Base-by-base conservation (phyloP, 2,797 vertebrate genomes). In the Eulemur mongoz region DNA sequence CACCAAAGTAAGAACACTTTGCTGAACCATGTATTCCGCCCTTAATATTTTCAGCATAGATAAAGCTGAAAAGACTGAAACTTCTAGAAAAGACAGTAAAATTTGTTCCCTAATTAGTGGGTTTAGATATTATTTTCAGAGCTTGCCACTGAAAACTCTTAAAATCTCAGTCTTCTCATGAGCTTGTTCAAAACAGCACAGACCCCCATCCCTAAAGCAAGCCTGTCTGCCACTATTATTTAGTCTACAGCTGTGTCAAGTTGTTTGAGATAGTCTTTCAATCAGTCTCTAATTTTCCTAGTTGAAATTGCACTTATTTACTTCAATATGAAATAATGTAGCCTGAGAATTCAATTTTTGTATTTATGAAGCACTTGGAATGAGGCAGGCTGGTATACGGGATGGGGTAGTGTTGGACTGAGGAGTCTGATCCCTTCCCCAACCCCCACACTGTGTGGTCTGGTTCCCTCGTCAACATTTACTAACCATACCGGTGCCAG, bases 81-180 rank as follows among this genome's bases (percentile, higher is more conserved):
- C 5, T 85, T 63, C 83, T 50, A 54, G 63, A 89, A 65, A 86
- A 72, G 13, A 20, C 2, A n/a, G 48, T 75, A 48, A 57, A 20
- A 54, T 65, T 7, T 75, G 7, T 8, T 82, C 52, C 35, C 0
- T n/a, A 4, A 20, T 70, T 70, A 54, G 52, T 67, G 14, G 18
- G 25, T 30, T 59, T 83, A 73, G 27, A 65, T 61, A 52, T n/a
- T 61, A 30, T 87, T 90, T 61, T 84, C 22, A 32, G 30, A 70
- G 67, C 12, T 75, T 89, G 18, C 70, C 22, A 45, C 11, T 89
- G 45, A 48, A 50, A 89, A 83, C 8, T 89, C 15, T 91, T 79
- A 67, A 65, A 92, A 83, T 79, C 23, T 73, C 35, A 7, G n/a
- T 86, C n/a, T 92, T 79, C 40, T 88, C 43, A 52, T 54, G 7